Conservation (phyloP, 2,888 invertebrate species). For the Microctonus brassicae region DNA sequence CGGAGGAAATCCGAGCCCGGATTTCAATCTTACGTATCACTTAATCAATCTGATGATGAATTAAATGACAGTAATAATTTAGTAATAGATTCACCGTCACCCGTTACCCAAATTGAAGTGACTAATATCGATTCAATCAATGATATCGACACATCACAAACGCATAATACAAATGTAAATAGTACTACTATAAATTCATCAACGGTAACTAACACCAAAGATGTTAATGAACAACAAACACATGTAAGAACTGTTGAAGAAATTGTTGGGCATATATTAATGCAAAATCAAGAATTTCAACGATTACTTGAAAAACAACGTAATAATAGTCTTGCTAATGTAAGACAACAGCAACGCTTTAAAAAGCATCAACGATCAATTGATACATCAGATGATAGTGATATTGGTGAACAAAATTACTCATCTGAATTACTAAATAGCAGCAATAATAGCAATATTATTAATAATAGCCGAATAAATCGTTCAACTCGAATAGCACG, state of each 20-base stretch:
- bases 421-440: constrained; percentile 46
- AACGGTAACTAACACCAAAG: constrained; percentile 28
- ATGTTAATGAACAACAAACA: constrained; percentile 36
- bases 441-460: constrained; percentile 45
- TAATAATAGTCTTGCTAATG: constrained; percentile 72
- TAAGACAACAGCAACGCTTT: constrained; percentile 73
- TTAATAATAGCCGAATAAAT: constrained; percentile 43
- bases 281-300: constrained; percentile 87
- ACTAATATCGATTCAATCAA: constrained; percentile 1
- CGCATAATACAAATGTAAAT: constrained; percentile 11
- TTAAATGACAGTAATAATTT: constrained; percentile 30
- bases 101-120: constrained; percentile 20
- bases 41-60: constrained; percentile 63
- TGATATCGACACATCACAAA: constrained; percentile 22
- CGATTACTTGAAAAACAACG: constrained; percentile 83
- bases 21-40: constrained; percentile 67
- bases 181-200: constrained; percentile 32
- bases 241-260: constrained; percentile 76
- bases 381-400: constrained; percentile 71
- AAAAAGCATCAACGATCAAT: constrained; percentile 70
- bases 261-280: constrained; percentile 85
- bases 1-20: constrained; percentile 81
- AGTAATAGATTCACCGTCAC: not conserved
- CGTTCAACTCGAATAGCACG: constrained; percentile 45
- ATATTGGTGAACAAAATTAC: constrained; percentile 55